phyloP scores from a whole-genome alignment of 2,797 vertebrate genomes.

The Philypnodon macrostomus region DNA sequence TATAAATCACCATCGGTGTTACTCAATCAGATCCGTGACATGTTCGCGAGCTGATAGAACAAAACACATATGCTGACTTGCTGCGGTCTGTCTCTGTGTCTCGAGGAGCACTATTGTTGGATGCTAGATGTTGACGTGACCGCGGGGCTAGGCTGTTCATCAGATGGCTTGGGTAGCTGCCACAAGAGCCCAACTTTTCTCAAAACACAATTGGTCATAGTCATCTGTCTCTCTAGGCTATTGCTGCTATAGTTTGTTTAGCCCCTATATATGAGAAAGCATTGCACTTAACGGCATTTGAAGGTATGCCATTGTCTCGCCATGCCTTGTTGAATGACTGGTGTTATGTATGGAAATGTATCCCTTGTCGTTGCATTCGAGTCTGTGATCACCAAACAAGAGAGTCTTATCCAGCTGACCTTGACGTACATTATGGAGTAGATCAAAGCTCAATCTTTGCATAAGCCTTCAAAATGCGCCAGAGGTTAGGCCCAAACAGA shows the following conservation, averaged over 20 bases:
- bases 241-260: slow-evolving; percentile 41
- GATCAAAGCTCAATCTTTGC: background rate
- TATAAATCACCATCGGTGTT: slow-evolving; percentile 59
- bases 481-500: slow-evolving; percentile 9
- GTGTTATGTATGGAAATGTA: slow-evolving; percentile 5
- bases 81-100: slow-evolving; percentile 41
- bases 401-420: slow-evolving; percentile 19
- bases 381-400: slow-evolving; percentile 25
- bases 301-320: slow-evolving; percentile 23
- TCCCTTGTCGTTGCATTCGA: slow-evolving; percentile 15
- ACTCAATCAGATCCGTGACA: slow-evolving; percentile 53
- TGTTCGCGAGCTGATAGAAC: slow-evolving; percentile 47
- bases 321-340: slow-evolving; percentile 11
- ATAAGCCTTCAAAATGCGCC: slow-evolving; percentile 3
- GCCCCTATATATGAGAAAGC: slow-evolving; percentile 46
- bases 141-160: slow-evolving; percentile 62
- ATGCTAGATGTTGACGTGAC: slow-evolving; percentile 59
- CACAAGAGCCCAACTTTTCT: slow-evolving; percentile 64
- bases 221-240: slow-evolving; percentile 54
- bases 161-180: slow-evolving; percentile 64
- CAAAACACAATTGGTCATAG: slow-evolving; percentile 69
- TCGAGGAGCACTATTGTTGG: slow-evolving; percentile 44
- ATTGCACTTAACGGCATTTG: slow-evolving; percentile 35
- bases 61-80: slow-evolving; percentile 64
- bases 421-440: slow-evolving; percentile 9